Conservation (phyloP, 2,113 vertebrate species). For the Zeus faber region DNA sequence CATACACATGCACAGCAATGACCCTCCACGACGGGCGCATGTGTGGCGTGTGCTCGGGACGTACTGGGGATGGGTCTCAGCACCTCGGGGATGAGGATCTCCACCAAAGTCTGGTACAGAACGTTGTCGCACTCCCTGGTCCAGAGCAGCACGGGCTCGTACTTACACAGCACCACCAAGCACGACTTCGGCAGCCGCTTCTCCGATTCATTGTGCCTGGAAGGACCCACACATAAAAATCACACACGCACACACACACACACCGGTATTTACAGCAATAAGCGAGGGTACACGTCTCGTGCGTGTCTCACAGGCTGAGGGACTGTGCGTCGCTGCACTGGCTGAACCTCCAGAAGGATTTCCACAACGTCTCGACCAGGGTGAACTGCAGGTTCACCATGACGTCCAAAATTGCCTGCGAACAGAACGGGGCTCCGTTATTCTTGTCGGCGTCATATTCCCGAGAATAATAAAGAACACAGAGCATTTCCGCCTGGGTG, state of each 20-base stretch:
- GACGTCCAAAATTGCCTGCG: slow-evolving; percentile 87
- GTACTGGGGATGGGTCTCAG: slow-evolving; percentile 91
- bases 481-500: too few relatives aligned
- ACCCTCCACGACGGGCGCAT: background rate
- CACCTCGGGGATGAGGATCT: slow-evolving; percentile 88
- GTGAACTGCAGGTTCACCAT: slow-evolving; percentile 92
- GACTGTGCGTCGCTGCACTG: slow-evolving; percentile 76
- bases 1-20: background rate
- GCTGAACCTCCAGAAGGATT: slow-evolving; percentile 90
- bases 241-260: background rate
- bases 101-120: slow-evolving; percentile 90
- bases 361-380: slow-evolving; percentile 90
- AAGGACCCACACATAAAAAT: background rate
- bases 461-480: too few relatives aligned
- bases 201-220: slow-evolving; percentile 85
- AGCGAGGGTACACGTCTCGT: too few relatives aligned
- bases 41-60: slow-evolving; percentile 33
- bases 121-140: slow-evolving; percentile 85
- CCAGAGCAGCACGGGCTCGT: slow-evolving; percentile 86
- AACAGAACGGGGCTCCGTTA: too few relatives aligned
- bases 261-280: too few relatives aligned
- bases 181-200: slow-evolving; percentile 86
- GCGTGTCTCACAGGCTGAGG: slow-evolving; percentile 76
- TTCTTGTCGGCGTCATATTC: too few relatives aligned
- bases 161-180: slow-evolving; percentile 87